A percentile compares a stretch with the other conserved stretches of the same genome.
These are phyloP conservation scores for Struthidea cinerea DNA, from an alignment of 2,113 vertebrate genomes.

Conservation along the genomic window DNA sequence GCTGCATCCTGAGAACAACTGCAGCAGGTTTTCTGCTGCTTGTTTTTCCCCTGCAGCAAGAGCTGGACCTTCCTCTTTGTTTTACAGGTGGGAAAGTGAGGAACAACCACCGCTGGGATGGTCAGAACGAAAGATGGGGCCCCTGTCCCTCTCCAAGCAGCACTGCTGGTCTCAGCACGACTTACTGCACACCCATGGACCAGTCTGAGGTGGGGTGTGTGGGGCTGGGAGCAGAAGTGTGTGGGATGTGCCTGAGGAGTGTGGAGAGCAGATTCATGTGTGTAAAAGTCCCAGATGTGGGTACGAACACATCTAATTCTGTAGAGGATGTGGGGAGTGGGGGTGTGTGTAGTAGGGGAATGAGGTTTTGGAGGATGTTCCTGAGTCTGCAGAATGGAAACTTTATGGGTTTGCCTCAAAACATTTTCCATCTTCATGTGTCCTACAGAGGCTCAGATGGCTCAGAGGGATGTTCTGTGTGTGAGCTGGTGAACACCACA, in stretches of 20 bases:
- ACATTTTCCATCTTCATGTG: not conserved
- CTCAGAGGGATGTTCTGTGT: not conserved
- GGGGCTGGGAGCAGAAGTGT: not conserved
- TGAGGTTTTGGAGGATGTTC: not conserved
- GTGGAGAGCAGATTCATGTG: not conserved
- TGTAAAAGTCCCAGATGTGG: not conserved
- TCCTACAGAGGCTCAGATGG: not conserved
- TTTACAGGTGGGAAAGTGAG: not conserved
- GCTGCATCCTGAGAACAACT: not conserved
- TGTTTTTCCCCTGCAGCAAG: not conserved
- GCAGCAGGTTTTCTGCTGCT: not conserved
- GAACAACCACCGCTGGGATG: accelerated
- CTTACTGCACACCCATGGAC: not conserved
- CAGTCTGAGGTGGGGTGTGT: accelerated
- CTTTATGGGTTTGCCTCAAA: not conserved
- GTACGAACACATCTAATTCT: not conserved
- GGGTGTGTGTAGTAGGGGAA: not conserved
- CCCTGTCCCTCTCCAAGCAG: not conserved
- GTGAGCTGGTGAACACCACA: not conserved
- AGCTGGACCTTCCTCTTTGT: not conserved
- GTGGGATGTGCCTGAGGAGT: not conserved
- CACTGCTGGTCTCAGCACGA: accelerated
- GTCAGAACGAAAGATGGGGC: not conserved
- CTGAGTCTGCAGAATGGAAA: not conserved
- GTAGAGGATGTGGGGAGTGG: not conserved